These are phyloP conservation scores for Gymnarchus niloticus DNA, from an alignment of 2,113 vertebrate species.

Conservation along the genomic window DNA sequence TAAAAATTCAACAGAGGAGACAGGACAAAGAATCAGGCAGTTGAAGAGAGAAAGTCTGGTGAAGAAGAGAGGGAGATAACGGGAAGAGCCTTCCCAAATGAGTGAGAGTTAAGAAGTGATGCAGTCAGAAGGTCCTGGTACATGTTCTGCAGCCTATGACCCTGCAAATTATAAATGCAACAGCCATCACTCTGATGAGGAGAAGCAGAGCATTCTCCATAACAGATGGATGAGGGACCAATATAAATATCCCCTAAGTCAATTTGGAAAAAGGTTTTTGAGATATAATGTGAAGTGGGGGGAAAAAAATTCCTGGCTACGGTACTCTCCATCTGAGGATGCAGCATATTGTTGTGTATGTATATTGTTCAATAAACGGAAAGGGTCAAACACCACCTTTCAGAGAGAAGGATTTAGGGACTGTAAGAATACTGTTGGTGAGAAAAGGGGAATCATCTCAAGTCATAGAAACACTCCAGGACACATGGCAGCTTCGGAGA, in stretches of 20 bases:
- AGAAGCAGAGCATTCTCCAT: not conserved
- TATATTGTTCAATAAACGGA: not conserved
- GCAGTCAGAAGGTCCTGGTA: not conserved
- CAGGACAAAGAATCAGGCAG: not conserved
- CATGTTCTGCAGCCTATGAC: not conserved
- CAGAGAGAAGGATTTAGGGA: not conserved
- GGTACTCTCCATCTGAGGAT: constrained; percentile 8
- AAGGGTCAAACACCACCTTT: not conserved
- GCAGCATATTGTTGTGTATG: constrained; percentile 5
- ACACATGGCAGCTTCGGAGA: not conserved
- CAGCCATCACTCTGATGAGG: not conserved
- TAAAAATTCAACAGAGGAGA: not conserved
- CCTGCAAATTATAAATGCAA: not conserved
- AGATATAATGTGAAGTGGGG: not conserved
- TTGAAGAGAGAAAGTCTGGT: not conserved
- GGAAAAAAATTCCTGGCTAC: not conserved
- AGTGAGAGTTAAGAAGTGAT: no score
- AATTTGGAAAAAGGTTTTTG: not conserved
- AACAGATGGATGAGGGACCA: not conserved
- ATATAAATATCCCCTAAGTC: not conserved
- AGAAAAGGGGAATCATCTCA: constrained; percentile 1
- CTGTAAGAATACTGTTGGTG: constrained; percentile 9
- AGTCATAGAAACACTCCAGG: not conserved
- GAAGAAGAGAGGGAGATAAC: not conserved
- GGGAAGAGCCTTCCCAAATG: no score